Evolutionary conservation across 2,888 invertebrate species (phyloP).

Genomic region (Herminia tarsipennalis): DNA sequence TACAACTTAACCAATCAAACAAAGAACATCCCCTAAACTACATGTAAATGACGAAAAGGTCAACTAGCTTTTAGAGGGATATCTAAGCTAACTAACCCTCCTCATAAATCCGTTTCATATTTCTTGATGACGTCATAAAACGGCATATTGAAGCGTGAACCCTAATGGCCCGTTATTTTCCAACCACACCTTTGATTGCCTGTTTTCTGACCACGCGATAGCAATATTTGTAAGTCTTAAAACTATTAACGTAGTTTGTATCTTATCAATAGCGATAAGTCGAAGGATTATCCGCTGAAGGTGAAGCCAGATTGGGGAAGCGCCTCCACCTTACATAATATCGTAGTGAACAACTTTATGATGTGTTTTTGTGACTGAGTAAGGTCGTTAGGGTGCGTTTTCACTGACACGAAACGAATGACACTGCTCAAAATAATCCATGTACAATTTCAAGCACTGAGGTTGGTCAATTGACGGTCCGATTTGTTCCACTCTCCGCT

Average conservation of each 20-base stretch:
- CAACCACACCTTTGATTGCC: constrained; percentile 56
- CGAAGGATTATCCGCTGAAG: too few relatives aligned
- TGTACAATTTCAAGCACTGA: too few relatives aligned
- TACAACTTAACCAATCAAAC: neutral
- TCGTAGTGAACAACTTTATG: too few relatives aligned
- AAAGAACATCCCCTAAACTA: neutral
- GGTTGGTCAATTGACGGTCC: too few relatives aligned
- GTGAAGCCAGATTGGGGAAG: too few relatives aligned
- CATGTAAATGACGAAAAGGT: neutral
- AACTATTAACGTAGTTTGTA: constrained; percentile 31
- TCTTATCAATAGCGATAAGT: constrained; percentile 47
- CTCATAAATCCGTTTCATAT: constrained; percentile 26
- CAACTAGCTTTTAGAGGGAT: constrained; percentile 1
- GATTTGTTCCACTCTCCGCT: too few relatives aligned
- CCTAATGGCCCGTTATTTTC: constrained; percentile 54
- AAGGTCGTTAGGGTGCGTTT: too few relatives aligned
- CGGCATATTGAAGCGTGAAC: constrained; percentile 39
- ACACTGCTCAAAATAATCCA: too few relatives aligned
- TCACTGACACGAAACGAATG: too few relatives aligned
- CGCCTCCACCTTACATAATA: too few relatives aligned
- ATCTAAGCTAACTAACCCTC: constrained; percentile 7
- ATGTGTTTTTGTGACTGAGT: too few relatives aligned
- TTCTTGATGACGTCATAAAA: constrained; percentile 54
- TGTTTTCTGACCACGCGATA: constrained; percentile 50
- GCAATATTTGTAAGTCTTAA: constrained; percentile 48